These are phyloP conservation scores for Drosophila lutescens DNA, from an alignment of 2,888 invertebrate species.

Conservation along the genomic window DNA sequence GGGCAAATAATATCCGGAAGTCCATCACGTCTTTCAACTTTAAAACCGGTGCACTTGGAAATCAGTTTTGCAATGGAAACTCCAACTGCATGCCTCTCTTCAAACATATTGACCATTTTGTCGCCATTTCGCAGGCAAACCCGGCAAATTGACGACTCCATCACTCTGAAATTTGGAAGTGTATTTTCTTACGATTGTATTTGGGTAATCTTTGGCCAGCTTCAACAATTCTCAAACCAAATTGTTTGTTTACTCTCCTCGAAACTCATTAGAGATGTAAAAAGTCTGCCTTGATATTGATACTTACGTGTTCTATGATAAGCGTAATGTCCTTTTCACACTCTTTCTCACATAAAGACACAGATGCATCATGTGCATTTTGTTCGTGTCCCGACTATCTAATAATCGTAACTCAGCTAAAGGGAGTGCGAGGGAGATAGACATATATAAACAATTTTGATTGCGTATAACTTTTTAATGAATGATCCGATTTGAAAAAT, in stretches of 20 bases:
- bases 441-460: too few relatives aligned
- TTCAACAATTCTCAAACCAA: neutral
- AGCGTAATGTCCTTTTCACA: too few relatives aligned
- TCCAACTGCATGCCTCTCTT: neutral
- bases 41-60: neutral
- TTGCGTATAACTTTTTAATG: too few relatives aligned
- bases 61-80: neutral
- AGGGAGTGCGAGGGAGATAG: too few relatives aligned
- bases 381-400: too few relatives aligned
- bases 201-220: neutral
- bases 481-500: too few relatives aligned
- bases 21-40: neutral
- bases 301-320: too few relatives aligned
- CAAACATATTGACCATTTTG: neutral
- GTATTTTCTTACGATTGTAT: neutral
- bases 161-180: neutral
- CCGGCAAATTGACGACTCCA: neutral
- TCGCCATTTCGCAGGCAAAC: neutral
- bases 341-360: too few relatives aligned
- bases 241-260: neutral
- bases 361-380: too few relatives aligned
- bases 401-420: too few relatives aligned
- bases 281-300: too few relatives aligned
- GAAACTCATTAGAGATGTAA: neutral
- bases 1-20: neutral